These are phyloP conservation scores for Parnassius glacialis DNA, from an alignment of 2,888 invertebrate species.

Conservation along the genomic window DNA sequence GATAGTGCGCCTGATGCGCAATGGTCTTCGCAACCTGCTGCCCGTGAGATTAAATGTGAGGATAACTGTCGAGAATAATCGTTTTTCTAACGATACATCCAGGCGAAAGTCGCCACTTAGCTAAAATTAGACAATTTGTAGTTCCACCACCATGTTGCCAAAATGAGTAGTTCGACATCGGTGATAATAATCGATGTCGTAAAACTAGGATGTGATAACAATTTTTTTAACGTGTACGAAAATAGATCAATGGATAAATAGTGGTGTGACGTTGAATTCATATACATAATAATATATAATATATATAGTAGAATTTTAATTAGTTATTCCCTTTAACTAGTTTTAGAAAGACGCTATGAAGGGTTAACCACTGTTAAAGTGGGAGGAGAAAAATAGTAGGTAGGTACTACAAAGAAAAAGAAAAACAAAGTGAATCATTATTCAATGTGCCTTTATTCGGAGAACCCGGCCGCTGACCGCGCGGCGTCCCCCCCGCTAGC, in stretches of 20 bases:
- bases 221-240: conserved; percentile 66
- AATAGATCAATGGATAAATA: conserved; percentile 58
- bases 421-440: conserved; percentile 69
- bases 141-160: conserved; percentile 80
- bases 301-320: conserved; percentile 38
- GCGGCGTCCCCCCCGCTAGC: conserved; percentile 56
- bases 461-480: conserved; percentile 65
- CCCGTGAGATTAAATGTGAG: conserved; percentile 74
- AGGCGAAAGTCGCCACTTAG: conserved; percentile 63
- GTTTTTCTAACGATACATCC: conserved; percentile 59
- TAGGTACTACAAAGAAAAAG: conserved; percentile 61
- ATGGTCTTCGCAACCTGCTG: conserved; percentile 62
- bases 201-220: conserved; percentile 73
- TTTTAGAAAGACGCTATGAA: conserved; percentile 65
- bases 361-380: conserved; percentile 48
- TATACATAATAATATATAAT: conserved; percentile 50
- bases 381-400: conserved; percentile 54
- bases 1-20: conserved; percentile 61
- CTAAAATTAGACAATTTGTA: conserved; percentile 69
- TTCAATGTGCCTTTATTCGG: conserved; percentile 79
- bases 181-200: conserved; percentile 62
- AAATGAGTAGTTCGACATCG: conserved; percentile 58
- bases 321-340: conserved; percentile 57
- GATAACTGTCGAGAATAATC: conserved; percentile 61
- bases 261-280: conserved; percentile 75